phyloP scores from a whole-genome alignment of 2,888 invertebrate species.

The Neoitamus cyanurus region DNA sequence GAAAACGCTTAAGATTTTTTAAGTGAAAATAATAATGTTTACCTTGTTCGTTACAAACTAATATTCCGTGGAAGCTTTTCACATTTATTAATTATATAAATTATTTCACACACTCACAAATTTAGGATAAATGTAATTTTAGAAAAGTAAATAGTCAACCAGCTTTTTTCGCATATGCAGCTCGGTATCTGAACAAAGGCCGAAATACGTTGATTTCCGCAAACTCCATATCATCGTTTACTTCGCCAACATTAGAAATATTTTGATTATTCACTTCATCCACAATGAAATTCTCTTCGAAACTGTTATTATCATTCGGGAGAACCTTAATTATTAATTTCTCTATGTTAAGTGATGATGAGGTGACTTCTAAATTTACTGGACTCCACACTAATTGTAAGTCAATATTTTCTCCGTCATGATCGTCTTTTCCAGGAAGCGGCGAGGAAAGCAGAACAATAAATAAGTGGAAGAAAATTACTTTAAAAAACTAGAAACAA shows the following conservation, averaged over 20 bases:
- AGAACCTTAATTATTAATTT: background rate
- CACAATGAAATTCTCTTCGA: background rate
- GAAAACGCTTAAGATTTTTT: no score
- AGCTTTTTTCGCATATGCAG: conserved; percentile 57
- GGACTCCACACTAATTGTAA: background rate
- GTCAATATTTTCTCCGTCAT: background rate
- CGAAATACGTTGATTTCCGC: conserved; percentile 64
- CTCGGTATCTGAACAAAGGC: conserved; percentile 63
- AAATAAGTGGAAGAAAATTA: background rate
- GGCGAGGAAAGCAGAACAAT: background rate
- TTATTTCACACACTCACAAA: background rate
- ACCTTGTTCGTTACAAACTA: no score
- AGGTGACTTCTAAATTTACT: background rate
- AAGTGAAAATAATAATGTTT: no score
- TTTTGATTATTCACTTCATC: background rate
- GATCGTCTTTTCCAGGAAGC: background rate
- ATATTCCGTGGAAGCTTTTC: no score
- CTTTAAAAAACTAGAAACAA: background rate
- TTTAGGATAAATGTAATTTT: background rate
- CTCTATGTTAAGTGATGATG: background rate
- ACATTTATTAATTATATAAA: no score
- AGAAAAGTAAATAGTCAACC: background rate
- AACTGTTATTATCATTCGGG: background rate
- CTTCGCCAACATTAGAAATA: background rate
- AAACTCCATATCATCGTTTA: conserved; percentile 58